phyloP scores from a whole-genome alignment of 2,113 vertebrate species.

The Cheirogaleus medius region DNA sequence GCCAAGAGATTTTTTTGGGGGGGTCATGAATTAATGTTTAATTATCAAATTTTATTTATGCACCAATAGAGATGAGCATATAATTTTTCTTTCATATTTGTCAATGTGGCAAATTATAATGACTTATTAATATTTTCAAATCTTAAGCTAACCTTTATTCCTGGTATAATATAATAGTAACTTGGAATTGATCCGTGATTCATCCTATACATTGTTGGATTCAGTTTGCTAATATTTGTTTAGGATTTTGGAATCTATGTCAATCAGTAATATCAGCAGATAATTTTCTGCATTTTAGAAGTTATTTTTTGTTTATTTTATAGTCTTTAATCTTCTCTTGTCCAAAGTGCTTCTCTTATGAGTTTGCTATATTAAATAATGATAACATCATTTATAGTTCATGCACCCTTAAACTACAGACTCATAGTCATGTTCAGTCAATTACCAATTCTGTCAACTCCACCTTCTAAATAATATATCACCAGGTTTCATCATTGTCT shows the following conservation, averaged over 20 bases:
- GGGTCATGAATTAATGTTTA: neutral
- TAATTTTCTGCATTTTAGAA: conserved; percentile 20
- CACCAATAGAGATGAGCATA: neutral
- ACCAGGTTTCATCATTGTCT: neutral
- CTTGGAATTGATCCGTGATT: neutral
- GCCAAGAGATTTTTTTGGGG: neutral
- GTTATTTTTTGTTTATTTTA: conserved; percentile 10
- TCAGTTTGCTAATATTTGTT: conserved; percentile 4
- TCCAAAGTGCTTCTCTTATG: neutral
- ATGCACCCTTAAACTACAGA: neutral
- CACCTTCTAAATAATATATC: neutral
- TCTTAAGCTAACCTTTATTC: conserved; percentile 30
- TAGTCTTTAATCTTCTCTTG: neutral
- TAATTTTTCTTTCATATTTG: conserved; percentile 33
- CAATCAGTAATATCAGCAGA: neutral
- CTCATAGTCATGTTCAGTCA: neutral
- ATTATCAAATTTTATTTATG: conserved; percentile 27
- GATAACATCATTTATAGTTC: neutral
- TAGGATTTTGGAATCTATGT: neutral
- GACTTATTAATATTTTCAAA: conserved; percentile 31
- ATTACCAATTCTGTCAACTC: neutral
- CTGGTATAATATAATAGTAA: neutral
- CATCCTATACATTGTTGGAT: neutral
- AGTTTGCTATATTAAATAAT: neutral
- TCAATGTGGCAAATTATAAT: conserved; percentile 19